These are phyloP conservation scores for Argyrosomus japonicus DNA, from an alignment of 2,113 vertebrate genomes.

Conservation along the genomic window DNA sequence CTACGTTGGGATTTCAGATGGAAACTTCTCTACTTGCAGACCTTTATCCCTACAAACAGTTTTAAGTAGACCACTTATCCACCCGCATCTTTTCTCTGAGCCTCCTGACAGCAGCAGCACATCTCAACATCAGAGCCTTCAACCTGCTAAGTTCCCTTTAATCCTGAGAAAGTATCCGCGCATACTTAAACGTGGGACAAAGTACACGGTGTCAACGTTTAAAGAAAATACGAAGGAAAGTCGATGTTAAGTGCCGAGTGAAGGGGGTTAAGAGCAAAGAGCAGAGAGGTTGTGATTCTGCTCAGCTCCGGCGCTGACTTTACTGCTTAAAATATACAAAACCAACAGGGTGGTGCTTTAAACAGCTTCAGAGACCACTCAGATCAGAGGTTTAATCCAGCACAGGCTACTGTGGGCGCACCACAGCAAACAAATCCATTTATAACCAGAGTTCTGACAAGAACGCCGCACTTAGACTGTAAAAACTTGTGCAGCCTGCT, in stretches of 20 bases:
- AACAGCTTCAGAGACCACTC: neutral
- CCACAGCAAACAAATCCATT: too few species aligned
- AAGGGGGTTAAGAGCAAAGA: conserved; percentile 66
- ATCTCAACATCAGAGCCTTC: conserved; percentile 57
- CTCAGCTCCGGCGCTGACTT: neutral
- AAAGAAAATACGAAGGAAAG: conserved; percentile 58
- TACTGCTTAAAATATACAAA: neutral
- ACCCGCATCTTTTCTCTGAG: conserved; percentile 31
- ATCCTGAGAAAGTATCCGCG: conserved; percentile 64
- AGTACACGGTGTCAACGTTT: conserved; percentile 51
- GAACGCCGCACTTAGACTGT: too few species aligned
- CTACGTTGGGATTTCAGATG: neutral
- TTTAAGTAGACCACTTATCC: conserved; percentile 55
- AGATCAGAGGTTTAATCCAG: neutral
- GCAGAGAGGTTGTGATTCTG: conserved; percentile 45
- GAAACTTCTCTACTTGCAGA: conserved; percentile 19
- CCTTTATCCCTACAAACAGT: conserved; percentile 62
- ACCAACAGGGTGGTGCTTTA: neutral
- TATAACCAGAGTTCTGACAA: too few species aligned
- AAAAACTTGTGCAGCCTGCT: too few species aligned
- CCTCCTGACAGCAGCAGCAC: conserved; percentile 55
- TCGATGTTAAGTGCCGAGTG: conserved; percentile 70
- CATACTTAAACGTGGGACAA: conserved; percentile 72
- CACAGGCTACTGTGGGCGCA: neutral
- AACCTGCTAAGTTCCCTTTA: conserved; percentile 62